Evolutionary conservation across 2,888 invertebrate species (phyloP).

Genomic region (Cheilosia pagana): DNA sequence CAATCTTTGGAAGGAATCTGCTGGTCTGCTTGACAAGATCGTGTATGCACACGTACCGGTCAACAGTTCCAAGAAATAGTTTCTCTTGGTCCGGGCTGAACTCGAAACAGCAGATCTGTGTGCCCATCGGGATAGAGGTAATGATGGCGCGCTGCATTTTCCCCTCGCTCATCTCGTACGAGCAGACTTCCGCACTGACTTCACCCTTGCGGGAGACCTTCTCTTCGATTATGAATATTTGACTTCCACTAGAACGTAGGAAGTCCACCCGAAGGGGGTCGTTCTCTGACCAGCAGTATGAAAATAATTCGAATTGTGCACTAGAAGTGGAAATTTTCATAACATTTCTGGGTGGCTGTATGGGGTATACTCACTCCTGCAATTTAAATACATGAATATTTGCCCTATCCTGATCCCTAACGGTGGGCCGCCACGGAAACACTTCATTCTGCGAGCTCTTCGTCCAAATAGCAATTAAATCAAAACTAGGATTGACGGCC

Average conservation of each 20-base stretch:
- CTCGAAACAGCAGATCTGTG: conserved; percentile 87
- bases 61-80: conserved; percentile 92
- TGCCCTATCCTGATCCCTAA: conserved; percentile 92
- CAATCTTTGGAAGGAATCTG: conserved; percentile 88
- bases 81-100: conserved; percentile 90
- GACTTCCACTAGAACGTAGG: conserved; percentile 88
- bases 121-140: conserved; percentile 88
- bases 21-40: conserved; percentile 90
- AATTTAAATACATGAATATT: conserved; percentile 93
- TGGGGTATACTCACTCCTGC: conserved; percentile 85
- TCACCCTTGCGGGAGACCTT: conserved; percentile 89
- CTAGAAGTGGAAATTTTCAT: conserved; percentile 82
- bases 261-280: conserved; percentile 93
- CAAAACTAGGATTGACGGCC: conserved; percentile 82
- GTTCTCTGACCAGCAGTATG: conserved; percentile 93
- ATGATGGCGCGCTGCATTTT: conserved; percentile 88
- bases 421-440: conserved; percentile 95
- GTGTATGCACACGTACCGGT: conserved; percentile 92
- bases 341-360: neutral
- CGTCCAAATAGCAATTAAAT: conserved; percentile 92
- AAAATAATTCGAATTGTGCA: conserved; percentile 89
- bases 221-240: conserved; percentile 92
- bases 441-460: conserved; percentile 92
- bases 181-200: conserved; percentile 89
- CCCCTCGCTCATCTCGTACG: conserved; percentile 84